These are phyloP conservation scores for Henricia sp. DNA, from an alignment of 53 echinoderm and acorn worm genomes.

Conservation along the genomic window DNA sequence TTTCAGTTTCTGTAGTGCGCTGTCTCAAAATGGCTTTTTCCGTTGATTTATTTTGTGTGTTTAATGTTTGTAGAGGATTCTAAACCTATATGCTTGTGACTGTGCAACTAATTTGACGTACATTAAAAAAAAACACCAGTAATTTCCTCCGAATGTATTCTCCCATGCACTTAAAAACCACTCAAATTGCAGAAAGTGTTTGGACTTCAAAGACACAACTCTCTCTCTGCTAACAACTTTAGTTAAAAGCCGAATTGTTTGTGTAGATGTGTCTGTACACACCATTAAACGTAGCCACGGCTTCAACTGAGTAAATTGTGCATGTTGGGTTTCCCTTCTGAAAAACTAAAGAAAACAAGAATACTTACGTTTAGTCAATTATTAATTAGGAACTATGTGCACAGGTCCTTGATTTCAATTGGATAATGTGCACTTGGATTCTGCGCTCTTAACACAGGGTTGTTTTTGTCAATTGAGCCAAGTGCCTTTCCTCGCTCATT, in stretches of 20 bases:
- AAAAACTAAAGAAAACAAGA: too few relatives aligned
- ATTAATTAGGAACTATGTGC: conserved; percentile 55
- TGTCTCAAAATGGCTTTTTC: too few relatives aligned
- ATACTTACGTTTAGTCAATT: conserved; percentile 51
- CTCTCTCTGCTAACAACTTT: conserved; percentile 16
- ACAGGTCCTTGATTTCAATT: conserved; percentile 46
- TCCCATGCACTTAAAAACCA: background rate
- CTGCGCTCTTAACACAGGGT: conserved; percentile 1
- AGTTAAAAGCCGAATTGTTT: conserved; percentile 42
- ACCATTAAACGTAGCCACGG: conserved; percentile 33
- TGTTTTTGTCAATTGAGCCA: conserved; percentile 20
- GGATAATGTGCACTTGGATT: conserved; percentile 52
- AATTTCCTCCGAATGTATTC: too few relatives aligned
- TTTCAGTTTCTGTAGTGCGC: too few relatives aligned
- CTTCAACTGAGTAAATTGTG: too few relatives aligned
- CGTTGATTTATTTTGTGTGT: too few relatives aligned
- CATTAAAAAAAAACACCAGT: too few relatives aligned
- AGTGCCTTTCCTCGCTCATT: conserved; percentile 57
- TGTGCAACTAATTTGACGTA: too few relatives aligned
- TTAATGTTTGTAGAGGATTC: too few relatives aligned
- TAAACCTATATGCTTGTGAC: too few relatives aligned
- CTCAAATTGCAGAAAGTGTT: conserved; percentile 14
- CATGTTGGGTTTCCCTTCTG: too few relatives aligned
- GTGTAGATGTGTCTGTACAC: conserved; percentile 26
- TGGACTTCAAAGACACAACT: conserved; percentile 22